Evolutionary conservation across 2,888 invertebrate species (phyloP).

Genomic region (Lacanobia oleracea): DNA sequence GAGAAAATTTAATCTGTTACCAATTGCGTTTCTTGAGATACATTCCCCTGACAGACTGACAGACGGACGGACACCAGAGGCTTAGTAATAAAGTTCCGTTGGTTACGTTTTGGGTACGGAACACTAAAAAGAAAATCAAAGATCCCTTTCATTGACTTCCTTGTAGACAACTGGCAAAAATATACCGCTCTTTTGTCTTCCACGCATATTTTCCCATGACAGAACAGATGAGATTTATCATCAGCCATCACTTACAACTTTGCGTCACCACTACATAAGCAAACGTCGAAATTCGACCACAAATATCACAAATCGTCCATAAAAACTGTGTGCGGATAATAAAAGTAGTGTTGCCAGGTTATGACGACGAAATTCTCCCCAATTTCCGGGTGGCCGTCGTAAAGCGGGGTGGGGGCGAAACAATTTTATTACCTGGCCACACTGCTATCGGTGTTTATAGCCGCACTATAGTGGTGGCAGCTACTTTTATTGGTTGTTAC

Average conservation of each 20-base stretch:
- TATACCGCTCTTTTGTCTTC: neutral
- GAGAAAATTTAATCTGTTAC: no score
- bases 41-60: no score
- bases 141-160: neutral
- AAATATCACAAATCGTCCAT: constrained; percentile 65
- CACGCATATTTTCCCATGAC: neutral
- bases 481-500: constrained; percentile 60
- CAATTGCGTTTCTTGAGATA: no score
- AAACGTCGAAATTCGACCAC: constrained; percentile 48
- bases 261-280: constrained; percentile 14
- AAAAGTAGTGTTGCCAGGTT: constrained; percentile 69
- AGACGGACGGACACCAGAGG: no score
- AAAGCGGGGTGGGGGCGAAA: constrained; percentile 67
- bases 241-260: constrained; percentile 14
- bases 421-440: constrained; percentile 68
- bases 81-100: no score
- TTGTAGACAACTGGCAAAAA: neutral
- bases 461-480: constrained; percentile 41
- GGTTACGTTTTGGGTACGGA: no score
- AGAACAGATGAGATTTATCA: constrained; percentile 10
- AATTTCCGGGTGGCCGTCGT: constrained; percentile 70
- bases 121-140: no score
- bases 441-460: constrained; percentile 65
- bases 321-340: constrained; percentile 60
- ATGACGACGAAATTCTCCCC: constrained; percentile 64